phyloP scores from a whole-genome alignment of 2,113 vertebrate genomes.

The Hassar affinis region DNA sequence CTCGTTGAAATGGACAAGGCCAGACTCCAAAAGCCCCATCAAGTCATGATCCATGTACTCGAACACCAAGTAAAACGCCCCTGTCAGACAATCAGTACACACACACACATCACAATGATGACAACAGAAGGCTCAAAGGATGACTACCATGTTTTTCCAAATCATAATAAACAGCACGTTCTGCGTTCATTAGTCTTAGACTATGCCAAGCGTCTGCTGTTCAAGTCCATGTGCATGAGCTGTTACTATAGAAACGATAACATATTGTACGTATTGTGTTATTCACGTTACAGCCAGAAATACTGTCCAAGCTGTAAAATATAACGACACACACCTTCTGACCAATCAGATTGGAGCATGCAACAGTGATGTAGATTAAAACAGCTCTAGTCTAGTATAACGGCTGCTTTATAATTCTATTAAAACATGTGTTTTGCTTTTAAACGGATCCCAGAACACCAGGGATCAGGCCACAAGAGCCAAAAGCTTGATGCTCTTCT shows the following conservation, averaged over 20 bases:
- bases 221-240: not conserved
- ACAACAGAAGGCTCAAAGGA: too few relatives aligned
- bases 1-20: constrained; percentile 95
- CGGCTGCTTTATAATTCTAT: not conserved
- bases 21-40: constrained; percentile 98
- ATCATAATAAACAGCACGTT: not conserved
- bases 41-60: constrained; percentile 99
- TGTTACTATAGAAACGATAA: not conserved
- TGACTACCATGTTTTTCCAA: not conserved
- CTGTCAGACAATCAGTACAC: constrained; percentile 52
- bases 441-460: not conserved
- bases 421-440: not conserved
- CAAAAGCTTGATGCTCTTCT: not conserved
- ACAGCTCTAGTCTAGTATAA: not conserved
- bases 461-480: not conserved
- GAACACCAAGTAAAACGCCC: constrained; percentile 98
- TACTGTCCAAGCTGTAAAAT: not conserved
- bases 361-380: not conserved
- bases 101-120: not conserved
- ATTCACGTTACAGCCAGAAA: not conserved
- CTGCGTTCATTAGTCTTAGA: not conserved
- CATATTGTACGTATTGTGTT: not conserved
- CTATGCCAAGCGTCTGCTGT: not conserved
- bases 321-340: not conserved
- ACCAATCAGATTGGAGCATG: not conserved